A percentile compares a stretch with the other conserved stretches of the same genome.
Conservation (phyloP, 1,140 invertebrate species). For the Drosophila fuyamai region DNA sequence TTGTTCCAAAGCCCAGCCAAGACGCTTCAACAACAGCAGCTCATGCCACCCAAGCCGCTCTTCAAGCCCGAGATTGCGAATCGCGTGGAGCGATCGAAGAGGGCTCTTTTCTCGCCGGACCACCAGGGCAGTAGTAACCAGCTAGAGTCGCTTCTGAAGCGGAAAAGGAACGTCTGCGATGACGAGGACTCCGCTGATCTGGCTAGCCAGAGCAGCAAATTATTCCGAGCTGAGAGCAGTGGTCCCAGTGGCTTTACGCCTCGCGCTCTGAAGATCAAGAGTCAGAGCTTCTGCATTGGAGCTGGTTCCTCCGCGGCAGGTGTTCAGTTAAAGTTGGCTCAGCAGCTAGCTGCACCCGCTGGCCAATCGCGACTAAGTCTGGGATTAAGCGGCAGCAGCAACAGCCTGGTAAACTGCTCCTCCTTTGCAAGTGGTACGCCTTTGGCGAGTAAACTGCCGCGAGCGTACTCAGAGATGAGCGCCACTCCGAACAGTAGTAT, state of each 20-base stretch:
- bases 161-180: constrained; percentile 68
- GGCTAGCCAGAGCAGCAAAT: constrained; percentile 72
- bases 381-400: constrained; percentile 53
- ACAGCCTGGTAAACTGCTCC: constrained; percentile 24
- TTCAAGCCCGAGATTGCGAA: constrained; percentile 81
- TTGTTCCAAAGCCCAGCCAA: constrained; percentile 87
- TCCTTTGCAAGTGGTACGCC: constrained; percentile 33
- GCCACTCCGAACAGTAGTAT: constrained; percentile 61
- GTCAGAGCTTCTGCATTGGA: constrained; percentile 84
- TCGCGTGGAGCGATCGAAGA: constrained; percentile 85
- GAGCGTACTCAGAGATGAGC: constrained; percentile 71
- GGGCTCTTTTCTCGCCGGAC: constrained; percentile 85
- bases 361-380: constrained; percentile 33
- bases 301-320: constrained; percentile 75
- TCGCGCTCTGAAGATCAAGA: constrained; percentile 80
- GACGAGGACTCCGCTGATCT: constrained; percentile 69
- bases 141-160: constrained; percentile 70
- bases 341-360: background rate
- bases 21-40: constrained; percentile 56
- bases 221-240: constrained; percentile 56
- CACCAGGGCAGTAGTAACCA: constrained; percentile 59
- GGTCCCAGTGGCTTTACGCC: constrained; percentile 66
- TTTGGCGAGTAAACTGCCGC: constrained; percentile 51
- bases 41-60: constrained; percentile 58
- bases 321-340: constrained; percentile 1